phyloP scores from a whole-genome alignment of 2,797 vertebrate species.

The Phataginus tetradactyla region DNA sequence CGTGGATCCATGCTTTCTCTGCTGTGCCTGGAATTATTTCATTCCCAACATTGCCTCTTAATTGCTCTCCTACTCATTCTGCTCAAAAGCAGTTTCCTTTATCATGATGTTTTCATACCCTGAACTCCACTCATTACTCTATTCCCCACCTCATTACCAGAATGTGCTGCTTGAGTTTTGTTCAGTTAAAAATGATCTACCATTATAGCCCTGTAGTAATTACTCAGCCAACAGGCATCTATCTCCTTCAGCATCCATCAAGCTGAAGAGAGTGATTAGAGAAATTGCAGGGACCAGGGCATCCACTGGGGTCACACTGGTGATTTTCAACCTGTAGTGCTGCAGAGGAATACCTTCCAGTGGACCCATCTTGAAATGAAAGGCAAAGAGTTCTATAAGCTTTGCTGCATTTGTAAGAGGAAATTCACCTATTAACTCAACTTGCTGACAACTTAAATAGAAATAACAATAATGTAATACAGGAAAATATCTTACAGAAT shows the following conservation, averaged over 20 bases:
- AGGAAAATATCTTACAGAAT: neutral
- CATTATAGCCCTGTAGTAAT: neutral
- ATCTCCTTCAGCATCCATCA: neutral
- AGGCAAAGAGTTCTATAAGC: neutral
- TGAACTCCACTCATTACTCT: neutral
- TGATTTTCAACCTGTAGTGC: neutral
- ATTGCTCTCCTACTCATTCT: neutral
- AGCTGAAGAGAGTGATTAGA: conserved; percentile 17
- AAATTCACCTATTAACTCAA: neutral
- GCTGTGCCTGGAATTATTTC: neutral
- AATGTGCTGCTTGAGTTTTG: neutral
- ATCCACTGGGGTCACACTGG: neutral
- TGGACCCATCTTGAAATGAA: neutral
- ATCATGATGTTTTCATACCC: neutral
- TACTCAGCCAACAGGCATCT: neutral
- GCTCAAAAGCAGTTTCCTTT: neutral
- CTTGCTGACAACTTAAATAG: neutral
- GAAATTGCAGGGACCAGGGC: neutral
- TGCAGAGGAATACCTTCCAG: neutral
- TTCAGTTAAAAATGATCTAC: conserved; percentile 55
- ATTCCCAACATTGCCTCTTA: neutral
- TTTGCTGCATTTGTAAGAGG: neutral
- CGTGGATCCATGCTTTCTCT: neutral
- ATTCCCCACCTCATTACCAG: conserved; percentile 40
- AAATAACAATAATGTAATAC: conserved; percentile 27